Conservation (phyloP, 2,797 vertebrate genomes). For the Tadarida brasiliensis region DNA sequence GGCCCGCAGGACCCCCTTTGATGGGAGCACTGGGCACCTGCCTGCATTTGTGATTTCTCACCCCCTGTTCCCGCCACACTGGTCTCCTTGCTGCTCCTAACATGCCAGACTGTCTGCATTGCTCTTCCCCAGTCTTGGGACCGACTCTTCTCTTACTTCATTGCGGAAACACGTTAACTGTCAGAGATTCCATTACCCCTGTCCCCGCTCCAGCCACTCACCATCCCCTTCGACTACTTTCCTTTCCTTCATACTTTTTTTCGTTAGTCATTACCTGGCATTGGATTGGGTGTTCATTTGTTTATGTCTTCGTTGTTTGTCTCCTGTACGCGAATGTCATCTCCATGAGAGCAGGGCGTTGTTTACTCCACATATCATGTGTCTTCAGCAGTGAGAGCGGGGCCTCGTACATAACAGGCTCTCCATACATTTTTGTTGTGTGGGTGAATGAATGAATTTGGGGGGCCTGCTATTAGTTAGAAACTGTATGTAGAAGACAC, state of each 20-base stretch:
- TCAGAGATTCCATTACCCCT: not conserved
- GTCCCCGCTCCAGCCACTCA: accelerated
- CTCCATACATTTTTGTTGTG: not conserved
- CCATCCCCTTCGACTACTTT: not conserved
- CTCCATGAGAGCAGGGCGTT: not conserved
- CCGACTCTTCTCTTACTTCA: not conserved
- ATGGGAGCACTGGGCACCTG: not conserved
- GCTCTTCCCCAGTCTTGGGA: too few relatives aligned
- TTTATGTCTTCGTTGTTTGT: not conserved
- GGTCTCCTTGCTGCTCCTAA: not conserved
- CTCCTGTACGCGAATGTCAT: not conserved
- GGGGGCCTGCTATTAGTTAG: not conserved
- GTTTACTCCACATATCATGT: not conserved
- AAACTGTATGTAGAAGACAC: not conserved
- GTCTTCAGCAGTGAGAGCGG: not conserved
- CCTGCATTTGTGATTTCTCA: not conserved
- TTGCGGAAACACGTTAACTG: not conserved
- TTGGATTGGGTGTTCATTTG: not conserved
- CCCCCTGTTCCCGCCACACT: accelerated
- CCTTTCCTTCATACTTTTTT: not conserved
- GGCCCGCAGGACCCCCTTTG: too few relatives aligned
- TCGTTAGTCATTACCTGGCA: not conserved
- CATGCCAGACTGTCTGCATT: accelerated
- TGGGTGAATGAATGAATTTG: not conserved
- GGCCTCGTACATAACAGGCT: accelerated